Percentiles rank a stretch among this genome's conserved stretches.
Conservation (phyloP, 2,888 invertebrate genomes). For the Hetaerina titia region DNA sequence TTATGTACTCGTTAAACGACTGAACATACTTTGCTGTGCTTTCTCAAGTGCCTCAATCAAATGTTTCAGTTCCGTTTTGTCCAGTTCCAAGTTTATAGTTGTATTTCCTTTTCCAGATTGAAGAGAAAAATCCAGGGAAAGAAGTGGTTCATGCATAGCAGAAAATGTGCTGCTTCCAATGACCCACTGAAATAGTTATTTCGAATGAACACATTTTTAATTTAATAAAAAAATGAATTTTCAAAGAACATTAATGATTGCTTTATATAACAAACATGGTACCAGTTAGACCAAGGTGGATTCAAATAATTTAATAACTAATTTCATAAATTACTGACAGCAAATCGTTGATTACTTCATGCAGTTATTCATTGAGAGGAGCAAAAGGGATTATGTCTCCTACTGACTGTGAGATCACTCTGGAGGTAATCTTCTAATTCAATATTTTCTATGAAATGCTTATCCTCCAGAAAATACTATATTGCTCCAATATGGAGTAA, state of each 20-base stretch:
- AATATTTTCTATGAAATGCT: too few relatives aligned
- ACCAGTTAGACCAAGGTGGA: too few relatives aligned
- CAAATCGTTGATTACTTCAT: too few relatives aligned
- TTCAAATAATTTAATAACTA: too few relatives aligned
- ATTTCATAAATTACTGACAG: too few relatives aligned
- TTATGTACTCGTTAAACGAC: neutral
- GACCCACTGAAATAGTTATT: constrained; percentile 34
- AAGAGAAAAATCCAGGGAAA: constrained; percentile 15
- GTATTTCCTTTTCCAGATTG: constrained; percentile 9
- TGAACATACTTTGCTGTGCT: constrained; percentile 48
- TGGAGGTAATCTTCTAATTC: too few relatives aligned
- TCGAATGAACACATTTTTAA: neutral
- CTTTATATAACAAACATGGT: too few relatives aligned
- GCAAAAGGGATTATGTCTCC: too few relatives aligned
- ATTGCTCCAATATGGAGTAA: too few relatives aligned
- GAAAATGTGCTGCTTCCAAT: constrained; percentile 56
- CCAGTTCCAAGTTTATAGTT: constrained; percentile 32
- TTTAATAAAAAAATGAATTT: neutral
- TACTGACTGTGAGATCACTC: too few relatives aligned
- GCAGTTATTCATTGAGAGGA: too few relatives aligned
- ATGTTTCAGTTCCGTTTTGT: constrained; percentile 50
- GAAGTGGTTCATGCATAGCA: constrained; percentile 32
- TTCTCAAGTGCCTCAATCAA: constrained; percentile 61
- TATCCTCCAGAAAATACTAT: too few relatives aligned
- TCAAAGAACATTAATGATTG: neutral